A percentile compares a stretch with the other conserved stretches of the same genome.
phyloP scores from a whole-genome alignment of 2,888 invertebrate species.

The Hymenopus coronatus region DNA sequence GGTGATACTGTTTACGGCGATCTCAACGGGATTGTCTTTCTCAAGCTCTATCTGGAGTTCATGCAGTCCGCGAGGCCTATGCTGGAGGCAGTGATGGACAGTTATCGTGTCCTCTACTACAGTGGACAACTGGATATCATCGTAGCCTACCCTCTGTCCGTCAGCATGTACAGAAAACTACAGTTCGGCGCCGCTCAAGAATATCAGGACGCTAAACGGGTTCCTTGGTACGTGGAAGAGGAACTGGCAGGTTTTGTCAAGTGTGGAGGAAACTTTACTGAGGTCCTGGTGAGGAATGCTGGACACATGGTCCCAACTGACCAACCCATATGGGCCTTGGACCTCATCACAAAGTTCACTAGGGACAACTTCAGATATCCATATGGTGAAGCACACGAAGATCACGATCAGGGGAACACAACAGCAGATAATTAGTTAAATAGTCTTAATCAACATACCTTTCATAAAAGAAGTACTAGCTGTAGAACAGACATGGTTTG shows the following conservation, averaged over 20 bases:
- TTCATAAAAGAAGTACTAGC: too few relatives aligned
- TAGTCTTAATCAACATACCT: too few relatives aligned
- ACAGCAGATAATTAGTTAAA: too few relatives aligned
- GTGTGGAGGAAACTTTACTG: conserved; percentile 40
- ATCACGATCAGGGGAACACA: too few relatives aligned
- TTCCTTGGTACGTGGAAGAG: conserved; percentile 44
- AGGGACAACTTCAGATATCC: conserved; percentile 37
- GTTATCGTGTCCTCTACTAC: conserved; percentile 40
- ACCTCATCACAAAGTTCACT: conserved; percentile 41
- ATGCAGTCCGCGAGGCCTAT: conserved; percentile 58
- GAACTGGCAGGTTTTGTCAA: conserved; percentile 45
- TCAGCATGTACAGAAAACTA: conserved; percentile 46
- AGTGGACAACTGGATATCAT: conserved; percentile 58
- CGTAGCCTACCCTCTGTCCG: conserved; percentile 55
- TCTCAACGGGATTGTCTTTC: conserved; percentile 35
- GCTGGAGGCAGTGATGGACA: conserved; percentile 54
- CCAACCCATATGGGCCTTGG: conserved; percentile 43
- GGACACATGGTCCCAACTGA: conserved; percentile 48
- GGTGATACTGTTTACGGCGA: too few relatives aligned
- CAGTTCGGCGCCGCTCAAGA: conserved; percentile 44
- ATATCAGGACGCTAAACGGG: conserved; percentile 42
- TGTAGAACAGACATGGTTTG: too few relatives aligned
- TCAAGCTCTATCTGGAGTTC: conserved; percentile 50
- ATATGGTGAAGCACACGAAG: neutral
- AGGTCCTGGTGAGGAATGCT: conserved; percentile 43